These are phyloP conservation scores for Ceyx margarethae DNA, from an alignment of 2,113 vertebrate genomes.

Conservation along the genomic window DNA sequence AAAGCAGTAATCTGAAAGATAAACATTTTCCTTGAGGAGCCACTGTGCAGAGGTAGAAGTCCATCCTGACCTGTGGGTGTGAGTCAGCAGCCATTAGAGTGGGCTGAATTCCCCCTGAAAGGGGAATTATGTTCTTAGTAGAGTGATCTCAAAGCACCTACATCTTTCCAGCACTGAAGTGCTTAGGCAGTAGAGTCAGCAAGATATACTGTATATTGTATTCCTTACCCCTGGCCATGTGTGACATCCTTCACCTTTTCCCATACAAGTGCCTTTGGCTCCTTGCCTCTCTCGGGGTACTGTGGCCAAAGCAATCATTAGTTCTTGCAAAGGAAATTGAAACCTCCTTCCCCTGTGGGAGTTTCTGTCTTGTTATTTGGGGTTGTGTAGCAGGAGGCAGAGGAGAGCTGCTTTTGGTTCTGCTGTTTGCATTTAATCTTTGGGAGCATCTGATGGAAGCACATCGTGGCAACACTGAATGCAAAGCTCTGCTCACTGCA, in stretches of 20 bases:
- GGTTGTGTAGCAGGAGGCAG: not conserved
- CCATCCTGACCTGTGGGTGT: fast-evolving
- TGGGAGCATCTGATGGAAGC: not conserved
- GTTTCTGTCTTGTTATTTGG: not conserved
- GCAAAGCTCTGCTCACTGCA: not conserved
- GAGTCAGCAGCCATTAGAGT: not conserved
- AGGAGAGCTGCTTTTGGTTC: not conserved
- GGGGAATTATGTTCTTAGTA: not conserved
- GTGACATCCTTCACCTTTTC: not conserved
- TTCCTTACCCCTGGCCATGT: not conserved
- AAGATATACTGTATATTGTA: not conserved
- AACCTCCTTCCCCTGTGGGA: not conserved
- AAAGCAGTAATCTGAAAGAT: not conserved
- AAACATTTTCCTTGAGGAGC: not conserved
- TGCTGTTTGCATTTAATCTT: not conserved
- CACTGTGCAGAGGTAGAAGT: not conserved
- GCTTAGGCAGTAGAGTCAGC: not conserved
- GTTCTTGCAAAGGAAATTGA: not conserved
- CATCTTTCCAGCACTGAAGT: not conserved
- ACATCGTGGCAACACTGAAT: not conserved
- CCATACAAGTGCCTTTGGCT: not conserved
- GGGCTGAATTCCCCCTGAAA: not conserved
- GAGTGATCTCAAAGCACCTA: not conserved
- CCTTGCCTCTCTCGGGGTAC: not conserved
- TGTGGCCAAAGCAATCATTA: slow-evolving; percentile 25